Percentiles rank a stretch among this genome's conserved stretches.
Conservation (phyloP, 2,888 invertebrate species). For the Drepanosiphum platanoidis region DNA sequence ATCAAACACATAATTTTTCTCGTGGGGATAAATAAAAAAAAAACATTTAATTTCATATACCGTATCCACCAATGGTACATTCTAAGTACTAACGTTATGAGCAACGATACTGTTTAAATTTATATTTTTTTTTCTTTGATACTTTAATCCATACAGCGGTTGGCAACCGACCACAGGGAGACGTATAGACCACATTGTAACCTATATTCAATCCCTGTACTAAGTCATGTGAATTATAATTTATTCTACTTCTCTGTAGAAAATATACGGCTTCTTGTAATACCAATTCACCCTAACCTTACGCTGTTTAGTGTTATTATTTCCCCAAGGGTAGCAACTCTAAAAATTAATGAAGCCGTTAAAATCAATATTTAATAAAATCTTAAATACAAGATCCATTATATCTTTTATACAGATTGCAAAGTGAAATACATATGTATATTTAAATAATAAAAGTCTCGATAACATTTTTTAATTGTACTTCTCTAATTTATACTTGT, state of each 20-base stretch:
- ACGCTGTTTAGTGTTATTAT: background rate
- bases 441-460: too few species aligned
- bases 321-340: background rate
- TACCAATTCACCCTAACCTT: background rate
- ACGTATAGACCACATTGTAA: background rate
- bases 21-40: background rate
- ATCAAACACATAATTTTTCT: background rate
- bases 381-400: background rate
- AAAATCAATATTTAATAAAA: background rate
- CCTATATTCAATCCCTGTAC: background rate
- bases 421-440: too few species aligned
- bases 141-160: conserved; percentile 3
- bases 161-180: background rate
- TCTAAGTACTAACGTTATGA: background rate
- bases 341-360: background rate
- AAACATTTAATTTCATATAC: background rate
- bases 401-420: too few species aligned
- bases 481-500: too few species aligned
- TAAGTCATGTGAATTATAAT: conserved; percentile 17
- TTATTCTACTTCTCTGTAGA: background rate
- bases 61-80: background rate
- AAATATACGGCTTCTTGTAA: background rate
- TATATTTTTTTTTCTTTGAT: background rate
- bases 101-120: background rate
- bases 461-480: too few species aligned